phyloP scores from a whole-genome alignment of 2,888 invertebrate species.

The Ctenicera cuprea region DNA sequence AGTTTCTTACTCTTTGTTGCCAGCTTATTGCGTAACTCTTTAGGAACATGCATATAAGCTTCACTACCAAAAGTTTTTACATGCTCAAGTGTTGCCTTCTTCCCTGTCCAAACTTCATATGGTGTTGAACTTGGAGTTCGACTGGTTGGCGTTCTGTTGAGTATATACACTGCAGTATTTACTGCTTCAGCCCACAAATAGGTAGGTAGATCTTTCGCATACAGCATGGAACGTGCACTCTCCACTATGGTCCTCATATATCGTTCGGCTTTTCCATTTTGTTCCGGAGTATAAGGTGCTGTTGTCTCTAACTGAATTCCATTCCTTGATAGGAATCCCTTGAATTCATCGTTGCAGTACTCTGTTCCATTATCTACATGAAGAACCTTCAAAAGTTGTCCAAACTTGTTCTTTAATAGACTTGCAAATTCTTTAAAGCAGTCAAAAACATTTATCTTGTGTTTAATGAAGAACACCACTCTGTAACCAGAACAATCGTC shows the following conservation, averaged over 20 bases:
- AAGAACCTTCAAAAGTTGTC: conserved; percentile 48
- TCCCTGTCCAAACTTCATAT: conserved; percentile 56
- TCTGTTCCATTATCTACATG: conserved; percentile 58
- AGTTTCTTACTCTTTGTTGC: conserved; percentile 51
- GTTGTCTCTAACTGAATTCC: conserved; percentile 57
- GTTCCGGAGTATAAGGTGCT: conserved; percentile 60
- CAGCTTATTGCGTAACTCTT: conserved; percentile 49
- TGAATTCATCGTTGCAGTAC: conserved; percentile 49
- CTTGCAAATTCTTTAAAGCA: neutral
- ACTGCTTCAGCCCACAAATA: conserved; percentile 67
- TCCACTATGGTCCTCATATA: conserved; percentile 65
- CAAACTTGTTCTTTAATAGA: conserved; percentile 29
- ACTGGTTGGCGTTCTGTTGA: conserved; percentile 60
- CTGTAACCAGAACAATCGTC: conserved; percentile 52
- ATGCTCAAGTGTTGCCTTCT: conserved; percentile 56
- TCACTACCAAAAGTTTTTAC: conserved; percentile 56
- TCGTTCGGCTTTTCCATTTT: conserved; percentile 64
- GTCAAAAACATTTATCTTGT: conserved; percentile 50
- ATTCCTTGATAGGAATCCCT: conserved; percentile 33
- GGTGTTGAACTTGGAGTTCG: conserved; percentile 47
- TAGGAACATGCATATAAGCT: conserved; percentile 52
- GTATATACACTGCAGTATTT: conserved; percentile 62
- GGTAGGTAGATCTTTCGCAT: conserved; percentile 57
- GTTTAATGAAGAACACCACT: conserved; percentile 51
- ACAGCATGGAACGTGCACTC: conserved; percentile 63